These are phyloP conservation scores for Kryptolebias marmoratus DNA, from an alignment of 2,113 vertebrate genomes.

Conservation along the genomic window DNA sequence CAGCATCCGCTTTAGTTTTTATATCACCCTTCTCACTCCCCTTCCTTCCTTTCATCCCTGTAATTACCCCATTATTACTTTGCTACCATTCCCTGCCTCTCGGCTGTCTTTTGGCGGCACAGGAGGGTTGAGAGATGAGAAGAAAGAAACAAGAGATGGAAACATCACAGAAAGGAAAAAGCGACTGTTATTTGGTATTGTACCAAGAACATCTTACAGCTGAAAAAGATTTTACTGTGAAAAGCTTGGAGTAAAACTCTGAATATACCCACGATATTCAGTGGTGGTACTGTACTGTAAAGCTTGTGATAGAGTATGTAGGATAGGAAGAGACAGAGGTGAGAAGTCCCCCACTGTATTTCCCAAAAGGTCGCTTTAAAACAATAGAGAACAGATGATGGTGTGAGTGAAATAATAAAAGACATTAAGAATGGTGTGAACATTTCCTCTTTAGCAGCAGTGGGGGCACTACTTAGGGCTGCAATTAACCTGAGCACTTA, in stretches of 20 bases:
- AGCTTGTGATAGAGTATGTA: neutral
- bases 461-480: constrained; percentile 57
- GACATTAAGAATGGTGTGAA: constrained; percentile 53
- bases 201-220: constrained; percentile 16
- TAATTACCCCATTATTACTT: constrained; percentile 61
- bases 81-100: constrained; percentile 54
- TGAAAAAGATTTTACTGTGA: constrained; percentile 4
- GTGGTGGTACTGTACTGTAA: neutral
- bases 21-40: constrained; percentile 5
- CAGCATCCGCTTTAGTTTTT: constrained; percentile 12
- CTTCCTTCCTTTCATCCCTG: constrained; percentile 23
- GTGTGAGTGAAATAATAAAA: constrained; percentile 43
- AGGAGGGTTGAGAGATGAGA: constrained; percentile 61
- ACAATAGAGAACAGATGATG: constrained; percentile 58
- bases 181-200: constrained; percentile 33
- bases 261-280: constrained; percentile 10
- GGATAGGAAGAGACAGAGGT: constrained; percentile 2
- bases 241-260: neutral
- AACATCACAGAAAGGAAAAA: constrained; percentile 46
- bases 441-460: constrained; percentile 46
- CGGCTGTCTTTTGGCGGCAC: constrained; percentile 61
- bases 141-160: constrained; percentile 52
- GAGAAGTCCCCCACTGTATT: constrained; percentile 21
- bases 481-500: constrained; percentile 74
- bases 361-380: constrained; percentile 51